Percentiles rank a stretch among this genome's conserved stretches.
Conservation (phyloP, 2,888 invertebrate genomes). For the Embidobia sp. region DNA sequence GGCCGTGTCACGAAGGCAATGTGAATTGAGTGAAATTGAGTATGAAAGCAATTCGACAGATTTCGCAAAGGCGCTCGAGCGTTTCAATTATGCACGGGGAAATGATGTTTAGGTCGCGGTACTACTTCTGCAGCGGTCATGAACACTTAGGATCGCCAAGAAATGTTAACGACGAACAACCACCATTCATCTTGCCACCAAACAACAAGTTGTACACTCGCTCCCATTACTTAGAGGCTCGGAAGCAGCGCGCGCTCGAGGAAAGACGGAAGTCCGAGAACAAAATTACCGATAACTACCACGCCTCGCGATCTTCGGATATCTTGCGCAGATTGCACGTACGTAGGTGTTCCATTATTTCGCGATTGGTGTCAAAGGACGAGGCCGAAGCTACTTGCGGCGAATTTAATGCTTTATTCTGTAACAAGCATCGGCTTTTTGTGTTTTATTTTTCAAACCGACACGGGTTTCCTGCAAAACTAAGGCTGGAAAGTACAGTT, state of each 20-base stretch:
- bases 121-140: constrained; percentile 75
- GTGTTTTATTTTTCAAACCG: no score
- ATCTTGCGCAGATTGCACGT: constrained; percentile 84
- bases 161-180: constrained; percentile 78
- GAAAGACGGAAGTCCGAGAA: constrained; percentile 75
- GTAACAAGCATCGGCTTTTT: no score
- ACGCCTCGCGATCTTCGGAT: constrained; percentile 70
- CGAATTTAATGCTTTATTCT: no score
- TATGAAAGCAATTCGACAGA: constrained; percentile 43
- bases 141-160: constrained; percentile 70
- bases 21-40: constrained; percentile 23
- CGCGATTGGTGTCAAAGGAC: constrained; percentile 18
- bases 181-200: constrained; percentile 81
- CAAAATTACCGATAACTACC: constrained; percentile 64
- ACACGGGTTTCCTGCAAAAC: no score
- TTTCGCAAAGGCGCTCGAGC: constrained; percentile 37
- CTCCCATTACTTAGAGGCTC: constrained; percentile 79
- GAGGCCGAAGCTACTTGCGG: no score
- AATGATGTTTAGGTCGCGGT: constrained; percentile 67
- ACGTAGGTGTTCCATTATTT: constrained; percentile 76
- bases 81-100: constrained; percentile 57
- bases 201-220: constrained; percentile 81
- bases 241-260: constrained; percentile 73
- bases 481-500: no score
- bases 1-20: constrained; percentile 2